Conservation (phyloP, 2,113 vertebrate genomes). For the Vireo altiloquus region DNA sequence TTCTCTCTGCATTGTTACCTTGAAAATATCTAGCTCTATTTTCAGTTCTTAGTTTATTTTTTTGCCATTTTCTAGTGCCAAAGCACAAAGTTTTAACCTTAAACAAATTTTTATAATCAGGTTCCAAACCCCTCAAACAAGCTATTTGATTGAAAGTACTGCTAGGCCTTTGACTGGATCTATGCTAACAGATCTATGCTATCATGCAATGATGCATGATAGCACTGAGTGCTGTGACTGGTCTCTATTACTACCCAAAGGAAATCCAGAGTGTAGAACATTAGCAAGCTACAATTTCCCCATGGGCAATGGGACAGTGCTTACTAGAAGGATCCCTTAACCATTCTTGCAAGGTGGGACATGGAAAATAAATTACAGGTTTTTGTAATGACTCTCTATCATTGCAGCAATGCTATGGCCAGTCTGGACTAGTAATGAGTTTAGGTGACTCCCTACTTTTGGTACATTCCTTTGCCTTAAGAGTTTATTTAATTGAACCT, state of each 20-base stretch:
- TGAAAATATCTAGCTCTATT: not conserved
- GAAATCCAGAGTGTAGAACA: not conserved
- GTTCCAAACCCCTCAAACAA: not conserved
- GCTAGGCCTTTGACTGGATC: not conserved
- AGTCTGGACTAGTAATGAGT: not conserved
- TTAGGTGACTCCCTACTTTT: conserved; percentile 20
- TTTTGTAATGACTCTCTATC: not conserved
- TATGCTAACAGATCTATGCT: not conserved
- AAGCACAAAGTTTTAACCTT: not conserved
- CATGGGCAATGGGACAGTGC: not conserved
- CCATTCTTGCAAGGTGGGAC: not conserved
- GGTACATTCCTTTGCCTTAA: conserved; percentile 1
- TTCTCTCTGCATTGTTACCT: not conserved
- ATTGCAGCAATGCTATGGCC: not conserved
- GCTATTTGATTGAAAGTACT: not conserved
- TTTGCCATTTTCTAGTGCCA: not conserved
- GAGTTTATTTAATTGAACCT: conserved; percentile 49
- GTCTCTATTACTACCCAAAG: not conserved
- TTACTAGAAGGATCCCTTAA: not conserved
- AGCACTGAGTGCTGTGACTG: not conserved
- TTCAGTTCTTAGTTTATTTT: not conserved
- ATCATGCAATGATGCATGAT: not conserved
- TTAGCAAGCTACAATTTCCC: not conserved
- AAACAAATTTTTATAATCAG: not conserved
- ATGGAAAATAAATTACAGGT: not conserved